A percentile compares a stretch with the other conserved stretches of the same genome.
These are phyloP conservation scores for Epizoanthus fatuus DNA, from an alignment of 92 coral and sea anemone genomes.

Conservation along the genomic window DNA sequence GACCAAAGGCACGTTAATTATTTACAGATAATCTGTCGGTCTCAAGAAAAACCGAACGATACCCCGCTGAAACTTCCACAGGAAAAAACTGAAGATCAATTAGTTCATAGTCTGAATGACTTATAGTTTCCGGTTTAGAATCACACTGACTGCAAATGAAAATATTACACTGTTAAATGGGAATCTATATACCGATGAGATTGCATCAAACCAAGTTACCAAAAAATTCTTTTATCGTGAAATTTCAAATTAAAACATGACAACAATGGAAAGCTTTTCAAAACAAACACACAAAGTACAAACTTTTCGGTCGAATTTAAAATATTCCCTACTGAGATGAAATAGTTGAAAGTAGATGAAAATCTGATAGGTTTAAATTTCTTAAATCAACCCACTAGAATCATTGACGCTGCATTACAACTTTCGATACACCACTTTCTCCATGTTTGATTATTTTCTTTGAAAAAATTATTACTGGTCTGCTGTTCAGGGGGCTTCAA, in stretches of 20 bases:
- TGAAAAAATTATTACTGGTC: too few species aligned
- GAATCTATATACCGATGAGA: not conserved
- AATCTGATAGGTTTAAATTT: too few species aligned
- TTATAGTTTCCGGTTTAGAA: not conserved
- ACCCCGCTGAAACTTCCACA: not conserved
- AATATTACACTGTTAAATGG: not conserved
- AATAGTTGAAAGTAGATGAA: too few species aligned
- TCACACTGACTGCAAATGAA: not conserved
- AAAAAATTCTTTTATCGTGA: not conserved
- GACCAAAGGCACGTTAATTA: too few species aligned
- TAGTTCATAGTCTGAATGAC: not conserved
- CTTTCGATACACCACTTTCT: too few species aligned
- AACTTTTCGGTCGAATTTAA: too few species aligned
- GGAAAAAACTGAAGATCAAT: not conserved
- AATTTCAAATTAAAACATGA: not conserved
- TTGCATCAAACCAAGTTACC: not conserved
- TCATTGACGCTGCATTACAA: too few species aligned
- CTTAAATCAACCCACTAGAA: too few species aligned
- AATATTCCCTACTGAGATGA: too few species aligned
- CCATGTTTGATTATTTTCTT: too few species aligned
- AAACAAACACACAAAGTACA: conserved; percentile 1
- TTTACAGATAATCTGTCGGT: not conserved
- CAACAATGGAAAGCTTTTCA: not conserved
- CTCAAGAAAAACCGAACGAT: not conserved
- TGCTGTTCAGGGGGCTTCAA: too few species aligned